Base-by-base conservation (phyloP, 2,888 invertebrate genomes). In the Bugula neritina region DNA sequence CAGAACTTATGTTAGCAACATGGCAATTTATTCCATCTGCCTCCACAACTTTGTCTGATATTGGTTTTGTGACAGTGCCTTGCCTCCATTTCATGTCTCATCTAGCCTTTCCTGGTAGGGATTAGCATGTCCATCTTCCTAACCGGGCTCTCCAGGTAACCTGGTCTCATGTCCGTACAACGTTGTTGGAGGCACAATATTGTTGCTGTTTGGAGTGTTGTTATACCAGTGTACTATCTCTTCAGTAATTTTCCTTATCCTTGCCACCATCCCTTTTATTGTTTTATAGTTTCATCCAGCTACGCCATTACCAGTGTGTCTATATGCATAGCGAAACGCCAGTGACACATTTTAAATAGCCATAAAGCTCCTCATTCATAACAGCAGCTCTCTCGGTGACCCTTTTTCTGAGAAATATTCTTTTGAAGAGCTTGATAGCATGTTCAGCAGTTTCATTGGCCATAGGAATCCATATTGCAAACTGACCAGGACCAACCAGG, bases 401-500 rank as follows among this genome's bases (percentile, higher is more conserved):
- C n/a, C n/a, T n/a, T n/a, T n/a, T n/a, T n/a, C n/a, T n/a, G 23
- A 21, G 17, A 57, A 57, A 57, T 25, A 25, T 25, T 57, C 57
- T 5, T n/a, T 10, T 23, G 17, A 57, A n/a, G 57, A 23, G 57
- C 13, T 10, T 25, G 17, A 57, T 57, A 13, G 25, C 57, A 23
- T 21, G 25, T 21, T 25, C 25, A 10, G 57, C 25, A 13, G 25
- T 57, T 57, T 57, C 25, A n/a, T 57, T 25, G 17, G 5, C 25
- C n/a, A n/a, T n/a, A n/a, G n/a, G n/a, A n/a, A 25, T 5, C 57
- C 10, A 57, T n/a, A 57, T 57, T 5, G 57, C 57, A 57, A 57
- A 52, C 52, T 21, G n/a, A n/a, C n/a, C n/a, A n/a, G n/a, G n/a
- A n/a, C n/a, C n/a, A 23, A 25, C 25, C 25, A 25, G 57, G 25